Base-by-base conservation (phyloP, 2,113 vertebrate genomes). In the Ctenodactylus gundi region DNA sequence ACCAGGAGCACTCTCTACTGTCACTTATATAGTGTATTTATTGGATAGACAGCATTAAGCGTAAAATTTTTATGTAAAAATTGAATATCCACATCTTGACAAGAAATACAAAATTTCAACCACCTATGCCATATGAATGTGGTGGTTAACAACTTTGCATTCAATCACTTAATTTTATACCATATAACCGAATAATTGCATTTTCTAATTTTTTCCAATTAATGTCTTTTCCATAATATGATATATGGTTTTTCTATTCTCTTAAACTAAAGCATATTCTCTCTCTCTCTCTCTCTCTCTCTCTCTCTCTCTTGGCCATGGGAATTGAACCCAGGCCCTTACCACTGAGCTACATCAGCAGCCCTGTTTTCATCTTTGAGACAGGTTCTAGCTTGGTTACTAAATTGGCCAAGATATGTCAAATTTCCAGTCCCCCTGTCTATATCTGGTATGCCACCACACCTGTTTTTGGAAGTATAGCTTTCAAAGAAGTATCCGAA, bases 401-500 rank as follows among this genome's bases (percentile, higher is more conserved):
- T 73, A 49, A 73, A 73, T 31, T 49, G 41, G 6, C 44, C 12
- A 31, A 15, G 6, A 44, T 46, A 14, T 49, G 14, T 73, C 27
- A 49, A 73, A 29, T 14, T 29, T 46, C 27, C 49, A 14, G 49
- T 27, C 7, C 29, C 31, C 29, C 44, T 49, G 6, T 15, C 41
- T 73, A 12, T 31, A 7, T 13, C 14, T 73, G 39, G 6, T 46
- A 18, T 46, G 46, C 25, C 11, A 27, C 12, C 41, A 46, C 46
- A 46, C 70, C 27, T 15, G 46, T 39, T 46, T 46, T 73, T 46
- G n/a, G 41, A 73, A 46, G 25, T 17, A 18, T 73, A 46, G 29
- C 25, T 49, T 92, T 57, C 91, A 85, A 76, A 90, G 60, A 92
- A 89, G 57, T 88, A 58, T 72, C 6, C 58, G 34, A 73, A 20